phyloP scores from a whole-genome alignment of 2,888 invertebrate genomes.

The Scaptomyza reducta region DNA sequence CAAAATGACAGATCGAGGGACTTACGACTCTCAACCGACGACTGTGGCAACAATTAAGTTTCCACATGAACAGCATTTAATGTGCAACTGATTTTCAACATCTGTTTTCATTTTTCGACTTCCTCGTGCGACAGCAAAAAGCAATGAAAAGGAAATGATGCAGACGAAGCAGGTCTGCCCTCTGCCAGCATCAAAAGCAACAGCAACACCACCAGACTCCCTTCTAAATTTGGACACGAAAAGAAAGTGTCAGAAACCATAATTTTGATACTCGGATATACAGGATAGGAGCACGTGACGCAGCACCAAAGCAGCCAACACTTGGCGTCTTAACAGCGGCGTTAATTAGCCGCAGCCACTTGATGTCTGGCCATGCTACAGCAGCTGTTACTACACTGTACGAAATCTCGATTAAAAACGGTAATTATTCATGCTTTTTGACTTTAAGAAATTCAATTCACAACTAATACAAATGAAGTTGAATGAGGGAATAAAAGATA shows the following conservation, averaged over 20 bases:
- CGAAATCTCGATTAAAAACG: no score
- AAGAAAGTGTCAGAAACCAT: slow-evolving; percentile 69
- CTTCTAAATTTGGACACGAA: slow-evolving; percentile 67
- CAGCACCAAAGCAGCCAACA: slow-evolving; percentile 24
- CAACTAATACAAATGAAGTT: no score
- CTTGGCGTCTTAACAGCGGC: slow-evolving; percentile 60
- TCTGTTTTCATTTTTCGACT: slow-evolving; percentile 82
- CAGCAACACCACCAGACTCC: slow-evolving; percentile 3
- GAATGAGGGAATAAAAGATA: no score
- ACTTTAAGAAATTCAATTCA: no score
- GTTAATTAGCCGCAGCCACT: slow-evolving; percentile 80
- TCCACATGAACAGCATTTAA: slow-evolving; percentile 82
- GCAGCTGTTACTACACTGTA: slow-evolving; percentile 35
- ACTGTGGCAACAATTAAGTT: slow-evolving; percentile 81
- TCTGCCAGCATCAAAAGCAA: not conserved
- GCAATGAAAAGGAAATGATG: slow-evolving; percentile 72
- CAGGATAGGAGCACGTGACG: slow-evolving; percentile 64
- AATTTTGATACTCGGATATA: slow-evolving; percentile 53
- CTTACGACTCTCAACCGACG: slow-evolving; percentile 16
- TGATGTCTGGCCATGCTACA: slow-evolving; percentile 52
- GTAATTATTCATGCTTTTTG: no score
- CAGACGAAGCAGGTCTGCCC: slow-evolving; percentile 58
- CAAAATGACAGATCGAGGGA: slow-evolving; percentile 63
- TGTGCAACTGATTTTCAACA: slow-evolving; percentile 83
- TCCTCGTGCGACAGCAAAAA: slow-evolving; percentile 49